Base-by-base conservation (phyloP, 2,888 invertebrate species). In the Pristionchus fissidentatus region DNA sequence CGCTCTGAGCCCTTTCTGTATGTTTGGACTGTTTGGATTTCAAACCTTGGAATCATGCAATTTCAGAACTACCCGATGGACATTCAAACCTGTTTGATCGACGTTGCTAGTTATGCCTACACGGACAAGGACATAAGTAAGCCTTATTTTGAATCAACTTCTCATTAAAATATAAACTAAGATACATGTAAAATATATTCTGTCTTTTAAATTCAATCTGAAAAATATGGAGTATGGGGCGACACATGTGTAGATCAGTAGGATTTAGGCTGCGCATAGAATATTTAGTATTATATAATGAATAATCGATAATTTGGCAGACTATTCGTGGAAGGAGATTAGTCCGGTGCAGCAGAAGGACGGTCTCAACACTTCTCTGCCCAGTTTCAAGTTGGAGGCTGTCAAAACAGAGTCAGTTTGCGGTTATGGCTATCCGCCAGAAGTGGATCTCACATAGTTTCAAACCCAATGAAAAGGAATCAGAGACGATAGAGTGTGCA, bases 41-140 rank as follows among this genome's bases (percentile, higher is more conserved):
- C n/a, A n/a, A n/a, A n/a, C n/a, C n/a, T n/a, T n/a, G n/a, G n/a
- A 49, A 49, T n/a, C n/a, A n/a, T n/a, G n/a, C 19, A 26, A 4
- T 70, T 87, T 83, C 86, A 91, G 87, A 87, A 89, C 83, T 92
- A 91, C 83, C 98, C 98, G 8, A 94, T 98, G 94, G 98, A 98
- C 94, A 95, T 96, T 92, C 98, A 98, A 94, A 95, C 96, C 85
- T 98, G 98, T 94, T 96, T 97, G 83, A 94, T 98, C 89, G 94
- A 96, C 92, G 96, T 98, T 96, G 97, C 97, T 88, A 97, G 97
- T 93, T 98, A 98, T 93, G 98, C 97, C 87, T 98, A 98, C 96
- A 97, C 97, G 62, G 97, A 97, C 77, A 96, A 96, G 90, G 97
- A 98, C 94, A 94, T 98, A 92, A 96, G 97, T 90, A 73, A 77